Base-by-base conservation (phyloP, 2,888 invertebrate genomes). In the Eledone cirrhosa region DNA sequence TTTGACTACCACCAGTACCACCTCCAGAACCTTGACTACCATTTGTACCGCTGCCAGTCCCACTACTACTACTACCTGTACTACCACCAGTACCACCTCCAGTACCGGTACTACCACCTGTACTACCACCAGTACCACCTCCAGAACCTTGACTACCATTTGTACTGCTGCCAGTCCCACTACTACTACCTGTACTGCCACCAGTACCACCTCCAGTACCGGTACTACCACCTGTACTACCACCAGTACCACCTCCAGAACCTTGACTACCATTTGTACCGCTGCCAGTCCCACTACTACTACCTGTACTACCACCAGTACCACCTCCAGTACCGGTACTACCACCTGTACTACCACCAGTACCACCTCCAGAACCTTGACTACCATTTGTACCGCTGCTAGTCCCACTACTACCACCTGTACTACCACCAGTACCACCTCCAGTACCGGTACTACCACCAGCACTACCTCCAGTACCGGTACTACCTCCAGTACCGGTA, bases 21-120 rank as follows among this genome's bases (percentile, higher is more conserved):
- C 27, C 4, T 63, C 27, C 27, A 11, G 24, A 5, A 63, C n/a
- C 0, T 11, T 63, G n/a, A 63, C 65, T 24, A 14, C 24, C n/a
- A 63, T 3, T 11, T 24, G 65, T n/a, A 63, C 3, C 63, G 11
- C n/a, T 11, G 3, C 24, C 33, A 69, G 24, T 69, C n/a, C n/a
- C n/a, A 78, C 67, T 65, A 2, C 65, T 29, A 69, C 69, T 69
- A 69, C 69, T 2, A 69, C 65, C 47, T 67, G 41, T 69, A 78
- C 78, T 33, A 78, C 78, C 41, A 65, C 67, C 33, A 65, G 31
- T 29, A 13, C 67, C 67, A 65, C 78, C 33, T 65, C 78, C 47
- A 65, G 67, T 87, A 4, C 80, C 88, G 24, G 85, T 87, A 7
- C 31, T 84, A 65, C 81, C 85, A 78, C 89, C 89, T 4, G 81